These are phyloP conservation scores for Callocephalon fimbriatum DNA, from an alignment of 2,113 vertebrate species.

Conservation along the genomic window DNA sequence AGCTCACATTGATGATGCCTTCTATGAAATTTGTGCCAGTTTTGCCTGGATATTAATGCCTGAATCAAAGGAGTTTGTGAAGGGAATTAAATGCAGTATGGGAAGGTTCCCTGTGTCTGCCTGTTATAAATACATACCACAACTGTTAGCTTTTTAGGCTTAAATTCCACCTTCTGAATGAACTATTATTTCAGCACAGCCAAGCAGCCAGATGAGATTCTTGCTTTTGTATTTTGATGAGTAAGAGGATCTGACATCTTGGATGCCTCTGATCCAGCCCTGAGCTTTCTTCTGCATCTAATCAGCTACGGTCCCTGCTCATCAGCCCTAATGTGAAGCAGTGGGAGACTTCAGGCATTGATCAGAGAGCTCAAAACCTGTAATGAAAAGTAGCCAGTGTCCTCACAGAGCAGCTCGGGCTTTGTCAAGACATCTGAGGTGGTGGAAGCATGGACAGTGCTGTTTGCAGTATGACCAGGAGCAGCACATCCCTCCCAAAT, in stretches of 20 bases:
- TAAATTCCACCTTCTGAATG: slow-evolving; percentile 26
- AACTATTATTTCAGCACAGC: slow-evolving; percentile 38
- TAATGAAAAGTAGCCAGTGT: background rate
- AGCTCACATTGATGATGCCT: slow-evolving; percentile 2
- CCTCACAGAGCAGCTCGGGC: background rate
- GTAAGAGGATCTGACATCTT: background rate
- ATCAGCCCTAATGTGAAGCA: background rate
- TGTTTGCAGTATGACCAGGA: background rate
- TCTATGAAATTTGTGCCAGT: background rate
- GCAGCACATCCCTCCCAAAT: background rate
- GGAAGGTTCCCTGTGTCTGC: background rate
- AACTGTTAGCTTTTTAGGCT: slow-evolving; percentile 44
- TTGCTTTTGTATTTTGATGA: slow-evolving; percentile 11
- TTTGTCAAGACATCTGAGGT: background rate
- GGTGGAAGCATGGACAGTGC: fast-evolving
- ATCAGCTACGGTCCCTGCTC: background rate
- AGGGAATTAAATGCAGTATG: slow-evolving; percentile 12
- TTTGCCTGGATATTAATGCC: background rate
- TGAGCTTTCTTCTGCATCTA: background rate
- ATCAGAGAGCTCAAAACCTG: background rate
- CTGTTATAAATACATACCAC: slow-evolving; percentile 7
- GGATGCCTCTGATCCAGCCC: slow-evolving; percentile 1
- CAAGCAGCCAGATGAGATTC: slow-evolving; percentile 2
- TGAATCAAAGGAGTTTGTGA: slow-evolving; percentile 14
- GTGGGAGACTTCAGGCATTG: background rate